These are phyloP conservation scores for Sula dactylatra DNA, from an alignment of 2,113 vertebrate genomes.

Conservation along the genomic window DNA sequence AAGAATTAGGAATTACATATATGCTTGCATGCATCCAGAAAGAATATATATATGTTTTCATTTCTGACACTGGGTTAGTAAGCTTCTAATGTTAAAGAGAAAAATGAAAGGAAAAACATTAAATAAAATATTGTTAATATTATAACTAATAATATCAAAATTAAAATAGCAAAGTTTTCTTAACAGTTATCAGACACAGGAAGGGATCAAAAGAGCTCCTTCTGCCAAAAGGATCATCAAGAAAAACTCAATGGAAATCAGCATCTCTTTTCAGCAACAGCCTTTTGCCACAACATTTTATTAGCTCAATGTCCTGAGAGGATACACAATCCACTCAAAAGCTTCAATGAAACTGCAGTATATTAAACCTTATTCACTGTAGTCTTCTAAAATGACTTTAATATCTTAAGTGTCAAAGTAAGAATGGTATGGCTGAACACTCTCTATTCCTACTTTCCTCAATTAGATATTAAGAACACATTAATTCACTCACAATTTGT, in stretches of 20 bases:
- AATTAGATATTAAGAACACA: neutral
- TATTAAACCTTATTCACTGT: neutral
- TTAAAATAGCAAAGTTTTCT: neutral
- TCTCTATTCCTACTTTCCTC: neutral
- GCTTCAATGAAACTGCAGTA: fast-evolving
- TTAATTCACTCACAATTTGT: neutral
- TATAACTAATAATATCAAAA: too few species aligned
- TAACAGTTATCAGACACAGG: neutral
- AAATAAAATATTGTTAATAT: too few species aligned
- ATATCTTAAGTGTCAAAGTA: neutral
- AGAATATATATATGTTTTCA: neutral
- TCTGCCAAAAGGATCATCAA: neutral
- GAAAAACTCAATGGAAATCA: neutral
- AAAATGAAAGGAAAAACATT: neutral
- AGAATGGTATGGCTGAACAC: neutral
- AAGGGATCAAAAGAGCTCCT: neutral
- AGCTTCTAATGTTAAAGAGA: neutral
- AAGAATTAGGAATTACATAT: neutral
- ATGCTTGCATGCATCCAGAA: neutral
- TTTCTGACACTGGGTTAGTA: neutral
- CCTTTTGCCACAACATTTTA: neutral
- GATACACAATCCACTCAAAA: neutral
- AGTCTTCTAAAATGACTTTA: neutral
- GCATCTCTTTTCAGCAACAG: neutral
- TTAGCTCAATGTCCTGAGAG: neutral